phyloP scores from a whole-genome alignment of 2,113 vertebrate genomes.

The Rhipidura dahli region DNA sequence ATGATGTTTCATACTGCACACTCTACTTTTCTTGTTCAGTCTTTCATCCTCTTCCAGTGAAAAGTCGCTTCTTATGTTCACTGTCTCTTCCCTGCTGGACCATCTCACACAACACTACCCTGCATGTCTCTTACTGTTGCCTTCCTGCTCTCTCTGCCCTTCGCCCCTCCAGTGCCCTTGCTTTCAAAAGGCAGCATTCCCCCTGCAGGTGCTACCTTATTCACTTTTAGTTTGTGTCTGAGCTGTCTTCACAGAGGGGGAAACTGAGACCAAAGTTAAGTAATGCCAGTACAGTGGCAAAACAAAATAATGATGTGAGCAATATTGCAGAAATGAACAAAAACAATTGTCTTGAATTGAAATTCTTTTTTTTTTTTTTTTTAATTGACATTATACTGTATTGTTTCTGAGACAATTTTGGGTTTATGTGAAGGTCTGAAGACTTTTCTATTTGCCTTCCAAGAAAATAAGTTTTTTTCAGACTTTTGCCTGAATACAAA shows the following conservation, averaged over 20 bases:
- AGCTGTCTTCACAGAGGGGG: neutral
- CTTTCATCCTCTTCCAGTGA: neutral
- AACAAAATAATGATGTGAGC: neutral
- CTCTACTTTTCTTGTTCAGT: neutral
- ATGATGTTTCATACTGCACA: neutral
- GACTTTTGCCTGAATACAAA: neutral
- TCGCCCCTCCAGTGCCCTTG: accelerated
- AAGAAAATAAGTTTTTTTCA: neutral
- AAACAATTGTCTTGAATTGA: neutral
- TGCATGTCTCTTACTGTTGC: neutral
- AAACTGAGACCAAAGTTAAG: neutral
- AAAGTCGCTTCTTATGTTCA: neutral
- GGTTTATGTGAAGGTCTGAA: neutral
- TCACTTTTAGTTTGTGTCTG: neutral
- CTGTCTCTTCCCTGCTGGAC: neutral
- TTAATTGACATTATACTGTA: neutral
- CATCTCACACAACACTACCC: neutral
- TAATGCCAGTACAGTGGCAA: neutral
- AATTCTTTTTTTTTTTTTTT: accelerated
- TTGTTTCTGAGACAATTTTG: neutral
- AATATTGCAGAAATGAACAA: neutral
- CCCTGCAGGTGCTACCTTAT: neutral
- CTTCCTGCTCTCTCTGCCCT: neutral
- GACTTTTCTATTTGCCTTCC: neutral
- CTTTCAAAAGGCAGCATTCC: neutral